phyloP scores from a whole-genome alignment of 2,113 vertebrate species.

The Cinclus cinclus region DNA sequence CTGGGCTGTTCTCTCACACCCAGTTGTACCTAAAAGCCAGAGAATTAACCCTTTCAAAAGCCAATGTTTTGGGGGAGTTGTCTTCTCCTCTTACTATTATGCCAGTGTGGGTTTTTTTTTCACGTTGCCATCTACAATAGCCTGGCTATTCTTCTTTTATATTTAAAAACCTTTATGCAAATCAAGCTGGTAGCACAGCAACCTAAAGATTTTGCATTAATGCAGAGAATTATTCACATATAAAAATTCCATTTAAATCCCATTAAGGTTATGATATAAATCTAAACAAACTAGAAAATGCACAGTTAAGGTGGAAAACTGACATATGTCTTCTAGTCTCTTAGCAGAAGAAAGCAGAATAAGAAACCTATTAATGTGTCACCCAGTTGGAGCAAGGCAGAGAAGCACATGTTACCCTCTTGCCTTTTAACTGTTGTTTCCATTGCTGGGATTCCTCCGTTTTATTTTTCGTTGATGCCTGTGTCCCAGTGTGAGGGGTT shows the following conservation, averaged over 20 bases:
- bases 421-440: constrained; percentile 16
- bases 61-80: not conserved
- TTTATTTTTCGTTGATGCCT: constrained; percentile 7
- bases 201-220: constrained; percentile 74
- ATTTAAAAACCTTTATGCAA: constrained; percentile 81
- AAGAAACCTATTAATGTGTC: constrained; percentile 57
- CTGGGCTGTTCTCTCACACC: not conserved
- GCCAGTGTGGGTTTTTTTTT: not conserved
- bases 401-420: constrained; percentile 39
- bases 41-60: constrained; percentile 26
- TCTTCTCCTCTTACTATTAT: not conserved
- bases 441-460: constrained; percentile 11
- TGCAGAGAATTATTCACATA: constrained; percentile 78
- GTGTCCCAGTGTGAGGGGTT: not conserved
- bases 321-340: constrained; percentile 76
- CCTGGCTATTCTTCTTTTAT: constrained; percentile 72
- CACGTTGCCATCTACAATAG: constrained; percentile 64
- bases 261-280: constrained; percentile 83
- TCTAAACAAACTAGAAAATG: constrained; percentile 82
- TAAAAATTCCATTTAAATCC: constrained; percentile 83
- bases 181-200: constrained; percentile 65
- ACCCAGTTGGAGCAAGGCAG: constrained; percentile 18
- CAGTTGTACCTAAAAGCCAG: not conserved
- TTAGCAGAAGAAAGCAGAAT: constrained; percentile 47
- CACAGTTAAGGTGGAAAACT: constrained; percentile 76